Conservation (phyloP, 2,113 vertebrate genomes). For the Crotalus tigris region DNA sequence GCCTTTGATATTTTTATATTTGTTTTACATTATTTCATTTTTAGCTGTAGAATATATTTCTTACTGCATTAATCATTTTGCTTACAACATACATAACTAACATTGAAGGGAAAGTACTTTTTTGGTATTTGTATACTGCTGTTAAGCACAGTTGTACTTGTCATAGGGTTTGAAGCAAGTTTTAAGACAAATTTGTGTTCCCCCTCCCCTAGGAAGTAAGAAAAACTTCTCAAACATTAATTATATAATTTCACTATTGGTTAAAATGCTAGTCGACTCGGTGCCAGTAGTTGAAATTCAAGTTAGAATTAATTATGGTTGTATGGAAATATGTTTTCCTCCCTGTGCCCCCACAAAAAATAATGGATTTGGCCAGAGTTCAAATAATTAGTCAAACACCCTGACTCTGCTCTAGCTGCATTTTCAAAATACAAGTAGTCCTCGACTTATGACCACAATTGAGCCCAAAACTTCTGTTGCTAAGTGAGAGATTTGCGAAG, state of each 20-base stretch:
- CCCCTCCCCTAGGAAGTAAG: background rate
- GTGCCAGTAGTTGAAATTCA: background rate
- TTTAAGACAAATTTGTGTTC: background rate
- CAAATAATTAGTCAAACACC: background rate
- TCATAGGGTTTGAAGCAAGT: background rate
- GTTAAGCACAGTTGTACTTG: background rate
- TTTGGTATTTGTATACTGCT: background rate
- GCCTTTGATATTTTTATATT: background rate
- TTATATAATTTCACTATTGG: constrained; percentile 4
- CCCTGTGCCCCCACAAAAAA: background rate
- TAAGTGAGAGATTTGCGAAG: no score
- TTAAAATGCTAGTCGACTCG: background rate
- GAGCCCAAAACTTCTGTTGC: no score
- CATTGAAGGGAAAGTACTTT: background rate
- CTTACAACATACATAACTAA: background rate
- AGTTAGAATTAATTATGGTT: background rate
- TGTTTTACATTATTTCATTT: background rate
- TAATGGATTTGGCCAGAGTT: background rate
- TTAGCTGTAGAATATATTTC: background rate
- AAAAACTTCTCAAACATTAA: background rate
- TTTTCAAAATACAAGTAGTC: background rate
- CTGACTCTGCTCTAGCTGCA: background rate
- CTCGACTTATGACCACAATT: no score
- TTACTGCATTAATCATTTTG: background rate
- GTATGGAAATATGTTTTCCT: background rate